Evolutionary conservation across 2,888 invertebrate genomes (phyloP), one percentile per base, ranked within the genome.

Genomic region (Maniola hyperantus): DNA sequence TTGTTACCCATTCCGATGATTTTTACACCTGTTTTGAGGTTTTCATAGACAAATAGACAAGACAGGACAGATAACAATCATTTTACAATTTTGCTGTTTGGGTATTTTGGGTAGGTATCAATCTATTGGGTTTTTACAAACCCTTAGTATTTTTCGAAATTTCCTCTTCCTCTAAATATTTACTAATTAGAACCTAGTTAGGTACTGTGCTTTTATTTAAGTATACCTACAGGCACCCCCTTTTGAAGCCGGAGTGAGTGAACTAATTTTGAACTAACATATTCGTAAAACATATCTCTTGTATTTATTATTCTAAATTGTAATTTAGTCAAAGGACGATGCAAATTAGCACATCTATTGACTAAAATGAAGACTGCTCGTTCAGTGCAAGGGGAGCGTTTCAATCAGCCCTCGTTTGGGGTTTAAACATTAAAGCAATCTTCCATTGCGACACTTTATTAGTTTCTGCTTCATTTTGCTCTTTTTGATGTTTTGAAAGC

Each of bases 321-420:
- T 73, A 76, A 74, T 75, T 74, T 75, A 72, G 72, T 74, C 75
- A 77, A 75, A 85, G 87, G 87, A 88, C 82, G 88, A 91, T 91
- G 90, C 89, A 91, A 91, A 92, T 92, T 91, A 90, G 82, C 83
- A 79, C 84, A 84, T 88, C 89, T 87, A 91, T 91, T 91, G 85
- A 91, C 78, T 79, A 79, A 83, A 90, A 87, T 86, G 87, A 85
- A 85, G 85, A 86, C 83, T 83, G 81, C 81, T 88, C 84, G 88
- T 87, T 87, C 72, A 74, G 42, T 78, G 75, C 71, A 81, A 81
- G 87, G 91, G 89, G 90, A 83, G 83, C 83, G 73, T 85, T 87
- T 89, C 87, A 90, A 91, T 89, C 87, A 81, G 81, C 85, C 85
- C 88, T 88, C 88, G 83, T 84, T 84, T 83, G 87, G 84, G 83